These are phyloP conservation scores for Euzetes globulus DNA, from an alignment of 2,888 invertebrate genomes.

Conservation along the genomic window DNA sequence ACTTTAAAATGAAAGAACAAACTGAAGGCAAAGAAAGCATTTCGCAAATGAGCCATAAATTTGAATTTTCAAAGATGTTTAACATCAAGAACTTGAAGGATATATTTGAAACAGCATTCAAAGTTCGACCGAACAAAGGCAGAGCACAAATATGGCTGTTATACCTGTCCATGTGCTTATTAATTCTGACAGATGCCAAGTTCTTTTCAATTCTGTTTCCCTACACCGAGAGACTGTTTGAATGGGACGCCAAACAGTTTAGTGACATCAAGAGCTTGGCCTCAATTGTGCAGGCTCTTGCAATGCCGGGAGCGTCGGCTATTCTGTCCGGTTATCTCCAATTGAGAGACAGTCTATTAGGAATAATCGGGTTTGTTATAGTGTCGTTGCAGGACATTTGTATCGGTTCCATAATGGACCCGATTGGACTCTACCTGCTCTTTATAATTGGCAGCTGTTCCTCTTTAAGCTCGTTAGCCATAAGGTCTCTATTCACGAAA, in stretches of 20 bases:
- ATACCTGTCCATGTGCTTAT: neutral
- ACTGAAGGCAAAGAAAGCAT: too few species aligned
- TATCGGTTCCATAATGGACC: neutral
- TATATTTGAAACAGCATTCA: neutral
- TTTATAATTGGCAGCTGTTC: neutral
- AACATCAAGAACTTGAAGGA: neutral
- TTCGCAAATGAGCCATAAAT: neutral
- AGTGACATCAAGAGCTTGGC: neutral
- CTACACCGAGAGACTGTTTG: neutral
- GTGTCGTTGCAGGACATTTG: neutral
- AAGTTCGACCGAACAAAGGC: neutral
- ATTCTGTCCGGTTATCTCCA: neutral
- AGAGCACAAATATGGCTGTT: neutral
- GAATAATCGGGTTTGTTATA: neutral
- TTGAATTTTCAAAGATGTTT: neutral
- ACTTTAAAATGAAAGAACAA: too few species aligned
- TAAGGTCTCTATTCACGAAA: constrained; percentile 8
- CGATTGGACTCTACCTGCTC: neutral
- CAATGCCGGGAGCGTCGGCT: neutral
- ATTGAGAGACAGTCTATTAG: neutral
- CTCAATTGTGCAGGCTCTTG: neutral
- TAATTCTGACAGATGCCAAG: too few species aligned
- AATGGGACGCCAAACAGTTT: neutral
- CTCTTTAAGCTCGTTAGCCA: neutral
- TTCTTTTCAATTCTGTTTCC: neutral